Base-by-base conservation (phyloP, 2,797 vertebrate species). In the Syngnathus rostellatus region DNA sequence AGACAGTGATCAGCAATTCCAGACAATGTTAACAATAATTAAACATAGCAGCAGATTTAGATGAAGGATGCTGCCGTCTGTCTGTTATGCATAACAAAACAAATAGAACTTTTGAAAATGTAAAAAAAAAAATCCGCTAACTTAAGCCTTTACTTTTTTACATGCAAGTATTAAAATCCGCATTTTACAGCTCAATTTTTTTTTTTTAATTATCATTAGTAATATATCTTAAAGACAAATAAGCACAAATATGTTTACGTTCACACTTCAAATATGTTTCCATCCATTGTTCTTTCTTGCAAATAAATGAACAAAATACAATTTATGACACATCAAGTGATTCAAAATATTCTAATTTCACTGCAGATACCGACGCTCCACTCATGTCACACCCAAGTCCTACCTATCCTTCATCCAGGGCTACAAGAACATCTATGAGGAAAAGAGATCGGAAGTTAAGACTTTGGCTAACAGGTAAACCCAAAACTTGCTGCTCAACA, bases 341-440 rank as follows among this genome's bases (percentile, higher is more conserved):
- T 70, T 11, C 17, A 1, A 5, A 17, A 6, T 6, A 8, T 57
- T 75, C 14, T 67, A 0, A 16, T 76, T 71, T 74, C 0, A 58
- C 41, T 77, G 3, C 59, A 93, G 96, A 83, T 97, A 95, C 77
- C 90, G 96, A 10, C 94, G 96, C 45, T 89, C 93, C 61, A 93
- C 94, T 1, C 94, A 99, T 0, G 93, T 99, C 80, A 99, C 96
- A 0, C 95, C 97, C 59, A 99, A 96, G 79, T 99, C 97, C 37
- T 99, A 99, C 82, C 89, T 99, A 48, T 94, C 94, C 73, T 99
- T 99, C 84, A 96, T 99, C 80, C 97, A 98, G 68, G 89, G 89
- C 9, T 98, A 99, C 81, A 97, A 98, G 87, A 68, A 79, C 58
- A 95, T 93, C 63, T 99, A 99, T 73, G 90, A 85, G 77, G 94